phyloP scores from a whole-genome alignment of 2,888 invertebrate genomes.

The Hirtodrosophila duncani region DNA sequence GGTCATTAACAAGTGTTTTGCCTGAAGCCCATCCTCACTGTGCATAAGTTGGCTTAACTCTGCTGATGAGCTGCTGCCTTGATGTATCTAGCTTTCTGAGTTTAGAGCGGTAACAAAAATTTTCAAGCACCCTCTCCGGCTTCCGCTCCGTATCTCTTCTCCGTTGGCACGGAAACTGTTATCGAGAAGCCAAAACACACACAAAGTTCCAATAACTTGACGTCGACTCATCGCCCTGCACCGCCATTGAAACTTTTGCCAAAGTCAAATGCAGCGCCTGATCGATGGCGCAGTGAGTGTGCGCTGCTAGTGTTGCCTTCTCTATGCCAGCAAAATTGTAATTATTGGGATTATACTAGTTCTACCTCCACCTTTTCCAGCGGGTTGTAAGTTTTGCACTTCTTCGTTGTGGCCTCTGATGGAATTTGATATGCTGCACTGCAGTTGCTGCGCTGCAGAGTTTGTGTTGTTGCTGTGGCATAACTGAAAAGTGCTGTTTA shows the following conservation, averaged over 20 bases:
- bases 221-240: conserved; percentile 35
- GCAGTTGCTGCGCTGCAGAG: conserved; percentile 33
- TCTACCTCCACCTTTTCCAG: conserved; percentile 2
- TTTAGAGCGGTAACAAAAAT: too few relatives aligned
- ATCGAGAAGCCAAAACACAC: conserved; percentile 32
- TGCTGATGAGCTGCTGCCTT: too few relatives aligned
- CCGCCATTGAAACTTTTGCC: conserved; percentile 37
- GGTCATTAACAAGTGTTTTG: too few relatives aligned
- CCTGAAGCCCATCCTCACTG: too few relatives aligned
- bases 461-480: conserved; percentile 14
- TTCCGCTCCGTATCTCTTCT: conserved; percentile 1
- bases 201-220: conserved; percentile 55
- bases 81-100: too few relatives aligned
- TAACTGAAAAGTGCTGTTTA: conserved; percentile 1
- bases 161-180: neutral
- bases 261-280: conserved; percentile 42
- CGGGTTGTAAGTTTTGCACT: conserved; percentile 32
- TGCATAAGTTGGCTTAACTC: too few relatives aligned
- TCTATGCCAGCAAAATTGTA: conserved; percentile 58
- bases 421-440: conserved; percentile 59
- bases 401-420: conserved; percentile 51
- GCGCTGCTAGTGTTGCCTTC: conserved; percentile 14
- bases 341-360: conserved; percentile 57
- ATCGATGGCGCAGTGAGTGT: conserved; percentile 40
- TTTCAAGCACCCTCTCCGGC: too few relatives aligned